Conservation (phyloP, 2,797 vertebrate genomes). For the Sarcoramphus papa region DNA sequence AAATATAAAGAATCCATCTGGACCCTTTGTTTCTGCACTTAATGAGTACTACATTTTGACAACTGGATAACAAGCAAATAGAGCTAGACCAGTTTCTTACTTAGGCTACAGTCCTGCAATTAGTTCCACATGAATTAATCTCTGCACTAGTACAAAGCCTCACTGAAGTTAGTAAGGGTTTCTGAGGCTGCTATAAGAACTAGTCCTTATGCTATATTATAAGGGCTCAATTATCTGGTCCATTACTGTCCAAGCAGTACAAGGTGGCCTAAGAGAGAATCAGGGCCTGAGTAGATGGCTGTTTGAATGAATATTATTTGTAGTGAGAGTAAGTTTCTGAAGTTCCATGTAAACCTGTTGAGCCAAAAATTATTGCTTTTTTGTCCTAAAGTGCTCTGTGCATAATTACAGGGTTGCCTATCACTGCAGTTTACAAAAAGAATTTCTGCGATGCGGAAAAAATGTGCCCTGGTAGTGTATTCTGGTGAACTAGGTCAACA, state of each 20-base stretch:
- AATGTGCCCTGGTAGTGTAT: neutral
- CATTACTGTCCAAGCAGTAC: neutral
- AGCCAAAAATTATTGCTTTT: neutral
- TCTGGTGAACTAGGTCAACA: neutral
- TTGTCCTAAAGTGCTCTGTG: neutral
- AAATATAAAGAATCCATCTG: slow-evolving; percentile 52
- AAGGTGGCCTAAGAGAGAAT: neutral
- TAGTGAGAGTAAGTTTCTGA: neutral
- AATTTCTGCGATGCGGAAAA: slow-evolving; percentile 6
- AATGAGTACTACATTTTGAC: slow-evolving; percentile 50
- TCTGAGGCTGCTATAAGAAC: slow-evolving; percentile 25
- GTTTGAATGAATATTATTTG: neutral
- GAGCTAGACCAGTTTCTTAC: neutral
- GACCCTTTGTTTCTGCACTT: slow-evolving; percentile 35
- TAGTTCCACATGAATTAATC: slow-evolving; percentile 36
- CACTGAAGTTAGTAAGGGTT: neutral
- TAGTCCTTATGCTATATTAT: neutral
- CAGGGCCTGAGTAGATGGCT: neutral
- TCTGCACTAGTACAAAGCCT: slow-evolving; percentile 28
- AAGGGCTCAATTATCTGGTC: neutral
- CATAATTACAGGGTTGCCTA: neutral
- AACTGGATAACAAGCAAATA: slow-evolving; percentile 36
- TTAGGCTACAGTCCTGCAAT: slow-evolving; percentile 31
- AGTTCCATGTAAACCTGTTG: neutral
- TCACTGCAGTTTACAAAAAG: neutral